Evolutionary conservation across 2,113 vertebrate genomes (phyloP).

Genomic region (Hucho hucho): DNA sequence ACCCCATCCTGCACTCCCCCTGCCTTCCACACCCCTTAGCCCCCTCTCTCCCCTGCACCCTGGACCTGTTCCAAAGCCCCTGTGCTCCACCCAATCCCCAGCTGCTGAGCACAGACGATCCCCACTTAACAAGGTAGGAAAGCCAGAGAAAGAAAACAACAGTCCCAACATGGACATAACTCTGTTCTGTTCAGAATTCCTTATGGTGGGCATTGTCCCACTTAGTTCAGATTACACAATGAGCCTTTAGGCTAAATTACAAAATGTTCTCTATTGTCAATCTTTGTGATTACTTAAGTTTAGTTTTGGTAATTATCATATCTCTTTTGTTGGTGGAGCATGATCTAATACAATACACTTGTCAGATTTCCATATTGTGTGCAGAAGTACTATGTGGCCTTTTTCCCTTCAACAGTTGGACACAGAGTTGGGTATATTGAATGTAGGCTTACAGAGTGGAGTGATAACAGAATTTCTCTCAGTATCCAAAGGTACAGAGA

Average conservation of each 20-base stretch:
- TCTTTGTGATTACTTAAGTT: background rate
- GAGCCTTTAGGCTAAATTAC: background rate
- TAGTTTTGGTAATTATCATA: background rate
- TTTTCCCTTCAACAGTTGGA: background rate
- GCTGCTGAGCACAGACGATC: background rate
- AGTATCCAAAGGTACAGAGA: conserved; percentile 1
- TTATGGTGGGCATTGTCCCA: background rate
- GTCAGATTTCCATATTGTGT: too few relatives aligned
- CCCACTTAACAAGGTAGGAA: conserved; percentile 7
- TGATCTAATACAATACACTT: background rate
- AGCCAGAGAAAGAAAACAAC: conserved; percentile 8
- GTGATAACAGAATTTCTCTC: background rate
- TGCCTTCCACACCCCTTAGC: background rate
- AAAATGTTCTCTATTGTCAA: background rate
- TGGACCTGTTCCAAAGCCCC: conserved; percentile 17
- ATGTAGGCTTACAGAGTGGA: background rate
- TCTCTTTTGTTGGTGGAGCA: background rate
- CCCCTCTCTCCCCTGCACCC: conserved; percentile 25
- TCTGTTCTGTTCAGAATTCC: background rate
- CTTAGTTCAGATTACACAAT: background rate
- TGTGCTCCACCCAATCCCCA: background rate
- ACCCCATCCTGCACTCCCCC: background rate
- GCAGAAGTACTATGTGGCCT: background rate
- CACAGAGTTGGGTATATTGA: too few relatives aligned
- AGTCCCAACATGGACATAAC: background rate